Base-by-base conservation (phyloP, 2,888 invertebrate species). In the Drepana falcataria region DNA sequence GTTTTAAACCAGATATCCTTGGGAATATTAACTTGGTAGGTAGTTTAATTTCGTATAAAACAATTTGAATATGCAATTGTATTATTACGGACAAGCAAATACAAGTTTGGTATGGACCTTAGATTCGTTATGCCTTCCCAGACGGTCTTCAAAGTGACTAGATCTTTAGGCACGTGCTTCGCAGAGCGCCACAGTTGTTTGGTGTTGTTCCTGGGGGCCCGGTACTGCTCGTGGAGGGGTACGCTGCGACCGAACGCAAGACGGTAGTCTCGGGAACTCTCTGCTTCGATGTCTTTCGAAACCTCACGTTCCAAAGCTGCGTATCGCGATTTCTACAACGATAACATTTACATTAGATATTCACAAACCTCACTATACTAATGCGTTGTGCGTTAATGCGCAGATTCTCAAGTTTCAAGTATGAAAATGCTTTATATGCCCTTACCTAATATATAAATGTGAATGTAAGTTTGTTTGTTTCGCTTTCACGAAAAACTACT, bases 111-210 rank as follows among this genome's bases (percentile, higher is more conserved):
- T 35, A 47, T 7, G 59, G 70, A 92, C 93, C 91, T 85, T 21
- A 94, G 79, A 67, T 93, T 88, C 4, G 93, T 93, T 35, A 95
- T 94, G 47, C 92, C 93, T 60, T 93, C 91, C 93, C 94, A 94
- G 2, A 94, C 93, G 35, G 92, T 86, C 56, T 93, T 92, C 85
- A 94, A 92, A 0, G 92, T 92, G 54, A 93, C 92, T 0, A 95
- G 78, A 47, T 93, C 92, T 55, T 83, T 79, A 0, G 93, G 93
- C 2, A 93, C 92, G 53, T 92, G 83, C 47, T 91, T 85, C 44
- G 92, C 92, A 0, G 88, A 84, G 21, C 93, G 72, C 94, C 94
- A 94, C 58, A 88, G 83, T 37, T 85, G 80, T 54, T 87, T 79
- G 1, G 92, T 91, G 44, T 88, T 75, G 66, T 93, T 93, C 7